A percentile compares a stretch with the other conserved stretches of the same genome.
Evolutionary conservation across 2,888 invertebrate species (phyloP).

Genomic region (Parthenolecanium corni): DNA sequence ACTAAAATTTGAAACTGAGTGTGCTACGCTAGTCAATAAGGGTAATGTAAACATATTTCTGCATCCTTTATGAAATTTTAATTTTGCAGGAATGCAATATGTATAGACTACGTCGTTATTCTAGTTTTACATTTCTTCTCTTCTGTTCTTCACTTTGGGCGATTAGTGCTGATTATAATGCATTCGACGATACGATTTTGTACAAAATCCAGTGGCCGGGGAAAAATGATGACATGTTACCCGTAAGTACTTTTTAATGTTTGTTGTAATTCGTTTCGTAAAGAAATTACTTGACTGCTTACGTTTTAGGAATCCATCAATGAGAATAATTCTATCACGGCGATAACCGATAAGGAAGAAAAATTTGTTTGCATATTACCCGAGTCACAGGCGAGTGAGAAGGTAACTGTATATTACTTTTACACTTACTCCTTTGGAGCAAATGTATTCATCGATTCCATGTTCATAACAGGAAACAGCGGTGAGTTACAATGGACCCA

Average conservation of each 20-base stretch:
- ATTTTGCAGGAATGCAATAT: no score
- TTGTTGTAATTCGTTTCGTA: not conserved
- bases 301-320: constrained; percentile 8
- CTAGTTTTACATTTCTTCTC: no score
- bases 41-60: no score
- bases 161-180: not conserved
- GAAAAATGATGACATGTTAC: constrained; percentile 34
- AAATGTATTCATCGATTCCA: not conserved
- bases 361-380: constrained; percentile 73
- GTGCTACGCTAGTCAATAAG: no score
- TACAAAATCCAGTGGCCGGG: constrained; percentile 72
- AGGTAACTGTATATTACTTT: not conserved
- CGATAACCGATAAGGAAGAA: constrained; percentile 46
- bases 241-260: constrained; percentile 15
- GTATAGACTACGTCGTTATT: no score
- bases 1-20: no score
- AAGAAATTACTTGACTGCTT: not conserved
- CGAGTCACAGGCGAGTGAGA: constrained; percentile 36
- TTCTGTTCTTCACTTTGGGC: not conserved
- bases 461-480: constrained; percentile 39
- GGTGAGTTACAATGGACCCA: constrained; percentile 58
- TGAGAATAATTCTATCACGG: constrained; percentile 4
- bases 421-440: not conserved
- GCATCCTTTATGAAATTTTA: no score
- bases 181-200: constrained; percentile 66